Evolutionary conservation across 2,797 vertebrate genomes (phyloP).

Genomic region (Tolypeutes matacus): DNA sequence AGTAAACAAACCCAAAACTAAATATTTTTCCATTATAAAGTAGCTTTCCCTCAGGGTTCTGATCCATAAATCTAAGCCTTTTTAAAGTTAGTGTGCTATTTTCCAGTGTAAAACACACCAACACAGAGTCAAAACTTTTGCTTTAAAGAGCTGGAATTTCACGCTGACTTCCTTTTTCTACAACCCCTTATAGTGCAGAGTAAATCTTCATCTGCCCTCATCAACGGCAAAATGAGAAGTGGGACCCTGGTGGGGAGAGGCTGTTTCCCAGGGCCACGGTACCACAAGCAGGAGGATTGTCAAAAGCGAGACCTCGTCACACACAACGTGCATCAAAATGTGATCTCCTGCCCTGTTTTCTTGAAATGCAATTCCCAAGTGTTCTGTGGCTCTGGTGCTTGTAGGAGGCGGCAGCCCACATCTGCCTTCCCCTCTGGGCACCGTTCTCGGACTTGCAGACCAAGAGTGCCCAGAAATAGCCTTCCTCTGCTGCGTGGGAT

Average conservation of each 20-base stretch:
- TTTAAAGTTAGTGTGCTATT: background rate
- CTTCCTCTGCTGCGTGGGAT: background rate
- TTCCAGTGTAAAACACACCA: background rate
- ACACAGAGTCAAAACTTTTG: background rate
- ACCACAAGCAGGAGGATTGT: rapidly evolving
- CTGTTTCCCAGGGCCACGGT: background rate
- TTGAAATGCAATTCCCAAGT: background rate
- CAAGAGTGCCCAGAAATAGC: background rate
- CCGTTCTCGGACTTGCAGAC: background rate
- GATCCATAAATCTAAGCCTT: background rate
- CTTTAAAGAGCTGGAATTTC: background rate
- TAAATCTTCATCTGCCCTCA: background rate
- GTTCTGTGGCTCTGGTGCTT: background rate
- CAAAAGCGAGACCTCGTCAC: rapidly evolving
- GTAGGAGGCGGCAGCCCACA: rapidly evolving
- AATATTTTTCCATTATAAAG: background rate
- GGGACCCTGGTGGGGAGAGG: no score
- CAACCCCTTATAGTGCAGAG: background rate
- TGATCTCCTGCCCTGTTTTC: rapidly evolving
- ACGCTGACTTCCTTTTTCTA: background rate
- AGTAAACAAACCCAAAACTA: background rate
- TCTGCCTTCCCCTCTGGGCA: background rate
- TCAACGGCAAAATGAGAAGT: rapidly evolving
- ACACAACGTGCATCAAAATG: rapidly evolving
- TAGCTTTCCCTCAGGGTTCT: background rate